These are phyloP conservation scores for Luperina testacea DNA, from an alignment of 2,888 invertebrate genomes.

Conservation along the genomic window DNA sequence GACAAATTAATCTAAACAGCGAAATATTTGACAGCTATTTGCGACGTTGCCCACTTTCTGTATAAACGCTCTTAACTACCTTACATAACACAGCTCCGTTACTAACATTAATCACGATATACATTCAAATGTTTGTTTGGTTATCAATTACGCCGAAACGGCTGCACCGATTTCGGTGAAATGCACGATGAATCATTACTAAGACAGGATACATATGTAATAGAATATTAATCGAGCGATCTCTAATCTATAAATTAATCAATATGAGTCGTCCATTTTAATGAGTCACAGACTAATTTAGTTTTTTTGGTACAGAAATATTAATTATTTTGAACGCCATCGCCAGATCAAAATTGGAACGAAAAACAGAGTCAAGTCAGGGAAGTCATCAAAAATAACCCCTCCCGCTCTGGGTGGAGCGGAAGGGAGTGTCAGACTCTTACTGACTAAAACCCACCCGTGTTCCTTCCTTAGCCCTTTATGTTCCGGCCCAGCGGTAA, in stretches of 20 bases:
- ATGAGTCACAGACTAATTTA: slow-evolving; percentile 1
- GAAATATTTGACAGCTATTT: too few species aligned
- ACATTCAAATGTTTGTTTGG: slow-evolving; percentile 1
- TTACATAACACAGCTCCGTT: not conserved
- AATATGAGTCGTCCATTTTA: slow-evolving; percentile 1
- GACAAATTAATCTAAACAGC: too few species aligned
- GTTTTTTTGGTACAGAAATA: not conserved
- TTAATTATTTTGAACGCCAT: not conserved
- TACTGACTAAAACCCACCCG: too few species aligned
- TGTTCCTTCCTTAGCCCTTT: too few species aligned
- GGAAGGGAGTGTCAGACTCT: too few species aligned
- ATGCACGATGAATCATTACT: slow-evolving; percentile 37
- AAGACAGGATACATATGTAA: slow-evolving; percentile 27
- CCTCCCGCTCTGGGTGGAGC: too few species aligned
- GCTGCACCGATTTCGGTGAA: slow-evolving; percentile 36
- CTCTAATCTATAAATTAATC: slow-evolving; percentile 19
- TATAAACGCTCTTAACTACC: not conserved
- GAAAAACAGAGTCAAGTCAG: too few species aligned
- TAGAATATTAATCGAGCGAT: slow-evolving; percentile 34
- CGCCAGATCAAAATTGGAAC: too few species aligned
- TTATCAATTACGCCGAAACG: slow-evolving; percentile 23
- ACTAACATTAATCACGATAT: slow-evolving; percentile 3
- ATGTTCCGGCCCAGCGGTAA: too few species aligned
- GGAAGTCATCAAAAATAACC: too few species aligned
- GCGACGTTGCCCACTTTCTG: too few species aligned